Conservation (phyloP, 2,797 vertebrate species). For the Triplophysa yarkandensis region DNA sequence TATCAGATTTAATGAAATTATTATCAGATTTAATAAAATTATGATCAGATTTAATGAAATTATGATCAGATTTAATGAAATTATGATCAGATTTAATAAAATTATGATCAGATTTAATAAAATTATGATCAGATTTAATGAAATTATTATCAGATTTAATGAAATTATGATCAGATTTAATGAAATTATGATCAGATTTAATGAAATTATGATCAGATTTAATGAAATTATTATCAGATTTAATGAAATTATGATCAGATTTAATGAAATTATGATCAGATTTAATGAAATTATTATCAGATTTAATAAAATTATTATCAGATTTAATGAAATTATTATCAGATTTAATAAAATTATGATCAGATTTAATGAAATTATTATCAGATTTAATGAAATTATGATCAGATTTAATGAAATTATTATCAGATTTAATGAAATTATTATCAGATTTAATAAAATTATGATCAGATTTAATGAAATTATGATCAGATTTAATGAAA, state of each 20-base stretch:
- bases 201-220: constrained; percentile 9
- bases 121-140: constrained; percentile 1
- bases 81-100: background rate
- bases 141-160: background rate
- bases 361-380: background rate
- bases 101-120: background rate
- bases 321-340: background rate
- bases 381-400: constrained; percentile 1
- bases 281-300: too few relatives aligned
- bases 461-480: background rate
- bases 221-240: background rate
- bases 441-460: too few relatives aligned
- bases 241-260: constrained; percentile 12
- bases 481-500: background rate
- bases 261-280: background rate
- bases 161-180: constrained; percentile 1
- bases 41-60: background rate
- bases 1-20: background rate
- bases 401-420: background rate
- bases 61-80: background rate
- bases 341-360: constrained; percentile 7
- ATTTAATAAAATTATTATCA: too few relatives aligned
- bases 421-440: too few relatives aligned
- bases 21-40: background rate
- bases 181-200: background rate